Conservation (phyloP, 2,797 vertebrate genomes). For the Pseudotriccus pelzelni region DNA sequence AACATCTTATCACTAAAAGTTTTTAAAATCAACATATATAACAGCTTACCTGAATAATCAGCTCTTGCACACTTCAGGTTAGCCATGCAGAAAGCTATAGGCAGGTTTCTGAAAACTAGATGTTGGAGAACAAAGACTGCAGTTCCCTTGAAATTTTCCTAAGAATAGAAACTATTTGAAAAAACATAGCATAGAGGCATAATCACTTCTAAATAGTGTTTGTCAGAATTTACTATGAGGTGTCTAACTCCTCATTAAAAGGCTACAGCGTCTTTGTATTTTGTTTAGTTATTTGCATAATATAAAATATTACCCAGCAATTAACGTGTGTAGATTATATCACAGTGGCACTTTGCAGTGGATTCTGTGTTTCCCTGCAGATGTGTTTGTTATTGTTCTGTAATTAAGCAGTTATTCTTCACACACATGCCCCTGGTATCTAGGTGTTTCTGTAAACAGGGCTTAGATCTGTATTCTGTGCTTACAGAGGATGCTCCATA, state of each 20-base stretch:
- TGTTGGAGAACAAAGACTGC: not conserved
- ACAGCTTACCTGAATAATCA: not conserved
- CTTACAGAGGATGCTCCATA: not conserved
- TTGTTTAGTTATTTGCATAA: slow-evolving; percentile 14
- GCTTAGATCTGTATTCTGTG: not conserved
- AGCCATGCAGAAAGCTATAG: not conserved
- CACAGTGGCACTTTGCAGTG: not conserved
- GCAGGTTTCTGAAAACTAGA: not conserved
- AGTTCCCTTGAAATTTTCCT: not conserved
- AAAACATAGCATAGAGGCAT: not conserved
- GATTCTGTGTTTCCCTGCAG: slow-evolving; percentile 26
- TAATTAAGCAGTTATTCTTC: slow-evolving; percentile 33
- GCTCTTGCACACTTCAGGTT: not conserved
- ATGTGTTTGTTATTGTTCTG: slow-evolving; percentile 14
- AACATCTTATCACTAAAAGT: not conserved
- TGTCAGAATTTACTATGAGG: not conserved
- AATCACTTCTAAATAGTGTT: not conserved
- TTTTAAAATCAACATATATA: not conserved
- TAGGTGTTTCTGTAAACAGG: not conserved
- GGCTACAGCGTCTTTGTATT: not conserved
- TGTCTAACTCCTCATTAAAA: not conserved
- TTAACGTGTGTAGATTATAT: not conserved
- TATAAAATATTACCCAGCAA: slow-evolving; percentile 26
- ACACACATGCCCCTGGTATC: not conserved
- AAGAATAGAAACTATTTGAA: not conserved